A percentile compares a stretch with the other conserved stretches of the same genome.
These are phyloP conservation scores for Pachyuromys duprasi DNA, from an alignment of 2,797 vertebrate genomes.

Conservation along the genomic window DNA sequence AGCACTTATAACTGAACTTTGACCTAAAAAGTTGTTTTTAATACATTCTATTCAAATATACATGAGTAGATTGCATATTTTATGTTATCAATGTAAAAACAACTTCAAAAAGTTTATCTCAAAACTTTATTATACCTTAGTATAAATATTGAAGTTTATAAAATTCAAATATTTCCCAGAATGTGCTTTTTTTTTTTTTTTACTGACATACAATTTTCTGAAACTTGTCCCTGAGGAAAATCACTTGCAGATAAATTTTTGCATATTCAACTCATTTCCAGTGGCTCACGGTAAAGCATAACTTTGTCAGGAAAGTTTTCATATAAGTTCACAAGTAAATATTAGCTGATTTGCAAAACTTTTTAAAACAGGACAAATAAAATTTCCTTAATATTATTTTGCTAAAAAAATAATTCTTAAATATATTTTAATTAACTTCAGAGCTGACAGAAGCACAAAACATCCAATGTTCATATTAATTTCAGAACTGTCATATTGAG, in stretches of 20 bases:
- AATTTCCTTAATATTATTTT: background rate
- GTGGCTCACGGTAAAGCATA: background rate
- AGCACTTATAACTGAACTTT: constrained; percentile 36
- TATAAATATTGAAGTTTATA: constrained; percentile 54
- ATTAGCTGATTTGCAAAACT: background rate
- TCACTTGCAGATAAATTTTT: background rate
- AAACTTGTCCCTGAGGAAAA: constrained; percentile 45
- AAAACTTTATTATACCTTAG: constrained; percentile 3
- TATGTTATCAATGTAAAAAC: constrained; percentile 40
- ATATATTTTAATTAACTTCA: background rate
- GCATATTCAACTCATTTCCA: background rate
- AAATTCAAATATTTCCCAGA: constrained; percentile 62
- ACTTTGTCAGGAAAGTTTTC: background rate
- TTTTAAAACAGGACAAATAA: background rate
- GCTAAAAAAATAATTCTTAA: background rate
- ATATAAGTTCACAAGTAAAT: background rate
- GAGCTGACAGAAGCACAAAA: background rate
- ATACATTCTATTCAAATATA: constrained; percentile 37
- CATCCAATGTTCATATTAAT: background rate
- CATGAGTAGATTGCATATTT: background rate
- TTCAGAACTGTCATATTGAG: background rate
- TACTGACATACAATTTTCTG: background rate
- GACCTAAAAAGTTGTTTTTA: background rate
- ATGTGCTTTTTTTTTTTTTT: constrained; percentile 43
- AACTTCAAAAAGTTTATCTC: constrained; percentile 28